These are phyloP conservation scores for Lasioglossum zephyrum DNA, from an alignment of 2,888 invertebrate genomes.

Conservation along the genomic window DNA sequence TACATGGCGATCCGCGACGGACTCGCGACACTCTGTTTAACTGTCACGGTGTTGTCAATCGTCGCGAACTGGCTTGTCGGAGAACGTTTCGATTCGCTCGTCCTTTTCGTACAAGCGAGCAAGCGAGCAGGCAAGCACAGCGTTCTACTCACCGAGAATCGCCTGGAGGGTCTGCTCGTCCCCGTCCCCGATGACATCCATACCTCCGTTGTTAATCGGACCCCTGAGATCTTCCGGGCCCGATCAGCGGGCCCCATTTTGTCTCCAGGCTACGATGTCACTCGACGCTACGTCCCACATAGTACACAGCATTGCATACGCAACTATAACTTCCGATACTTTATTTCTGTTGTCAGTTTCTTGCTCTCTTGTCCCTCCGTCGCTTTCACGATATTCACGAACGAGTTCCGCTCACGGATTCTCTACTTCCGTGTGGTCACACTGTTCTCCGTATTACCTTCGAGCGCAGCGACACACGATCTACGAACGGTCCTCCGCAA, in stretches of 20 bases:
- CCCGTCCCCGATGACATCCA: constrained; percentile 84
- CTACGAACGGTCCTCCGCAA: constrained; percentile 42
- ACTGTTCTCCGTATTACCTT: constrained; percentile 29
- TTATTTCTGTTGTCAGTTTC: constrained; percentile 2
- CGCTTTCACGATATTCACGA: constrained; percentile 24
- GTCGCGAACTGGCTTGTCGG: constrained; percentile 21
- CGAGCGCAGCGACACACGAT: constrained; percentile 49
- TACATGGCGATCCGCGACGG: constrained; percentile 38
- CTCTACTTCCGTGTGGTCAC: constrained; percentile 40
- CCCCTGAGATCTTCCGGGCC: constrained; percentile 78
- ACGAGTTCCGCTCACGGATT: not conserved
- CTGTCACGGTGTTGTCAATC: constrained; percentile 62
- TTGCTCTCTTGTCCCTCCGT: not conserved
- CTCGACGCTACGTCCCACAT: constrained; percentile 72
- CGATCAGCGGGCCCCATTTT: constrained; percentile 82
- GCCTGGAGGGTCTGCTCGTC: constrained; percentile 84
- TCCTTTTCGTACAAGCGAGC: not conserved
- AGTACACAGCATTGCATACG: constrained; percentile 60
- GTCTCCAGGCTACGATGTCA: constrained; percentile 69
- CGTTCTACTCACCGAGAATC: constrained; percentile 82
- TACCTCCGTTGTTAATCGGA: constrained; percentile 79
- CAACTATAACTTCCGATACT: constrained; percentile 44
- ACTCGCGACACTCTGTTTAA: constrained; percentile 46
- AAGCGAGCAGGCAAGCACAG: not conserved
- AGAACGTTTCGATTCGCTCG: constrained; percentile 10